Evolutionary conservation across 2,797 vertebrate genomes (phyloP).

Genomic region (Serranus cabrilla): DNA sequence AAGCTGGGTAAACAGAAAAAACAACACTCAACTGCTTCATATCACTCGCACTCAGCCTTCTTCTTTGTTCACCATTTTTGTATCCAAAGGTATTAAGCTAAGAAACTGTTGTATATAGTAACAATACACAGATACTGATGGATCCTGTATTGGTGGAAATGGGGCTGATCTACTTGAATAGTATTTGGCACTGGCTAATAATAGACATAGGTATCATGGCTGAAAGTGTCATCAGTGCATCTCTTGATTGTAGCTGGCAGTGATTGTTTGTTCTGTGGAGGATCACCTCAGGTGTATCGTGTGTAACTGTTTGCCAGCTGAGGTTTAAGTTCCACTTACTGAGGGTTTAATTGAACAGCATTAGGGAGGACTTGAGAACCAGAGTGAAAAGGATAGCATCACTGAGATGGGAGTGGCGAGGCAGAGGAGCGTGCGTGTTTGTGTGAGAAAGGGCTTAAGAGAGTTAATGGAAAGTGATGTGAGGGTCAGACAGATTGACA

Average conservation of each 20-base stretch:
- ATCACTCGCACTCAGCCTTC: neutral
- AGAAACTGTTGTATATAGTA: slow-evolving; percentile 16
- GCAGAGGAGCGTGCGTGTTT: slow-evolving; percentile 7
- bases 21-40: slow-evolving; percentile 5
- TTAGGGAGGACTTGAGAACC: slow-evolving; percentile 62
- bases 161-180: too few relatives aligned
- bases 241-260: neutral
- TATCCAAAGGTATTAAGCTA: slow-evolving; percentile 9
- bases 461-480: slow-evolving; percentile 73
- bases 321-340: slow-evolving; percentile 59
- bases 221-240: too few relatives aligned
- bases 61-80: neutral
- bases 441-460: slow-evolving; percentile 56
- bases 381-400: slow-evolving; percentile 49
- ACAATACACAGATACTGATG: too few relatives aligned
- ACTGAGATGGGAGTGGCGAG: slow-evolving; percentile 25
- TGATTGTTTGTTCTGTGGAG: slow-evolving; percentile 27
- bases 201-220: too few relatives aligned
- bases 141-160: too few relatives aligned
- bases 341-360: slow-evolving; percentile 61
- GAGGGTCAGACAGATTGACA: slow-evolving; percentile 70
- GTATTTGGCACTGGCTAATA: too few relatives aligned
- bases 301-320: slow-evolving; percentile 28
- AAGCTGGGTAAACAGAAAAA: slow-evolving; percentile 41
- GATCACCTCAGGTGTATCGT: slow-evolving; percentile 37